Conservation (phyloP, 2,113 vertebrate species). For the Opisthocomus hoazin region DNA sequence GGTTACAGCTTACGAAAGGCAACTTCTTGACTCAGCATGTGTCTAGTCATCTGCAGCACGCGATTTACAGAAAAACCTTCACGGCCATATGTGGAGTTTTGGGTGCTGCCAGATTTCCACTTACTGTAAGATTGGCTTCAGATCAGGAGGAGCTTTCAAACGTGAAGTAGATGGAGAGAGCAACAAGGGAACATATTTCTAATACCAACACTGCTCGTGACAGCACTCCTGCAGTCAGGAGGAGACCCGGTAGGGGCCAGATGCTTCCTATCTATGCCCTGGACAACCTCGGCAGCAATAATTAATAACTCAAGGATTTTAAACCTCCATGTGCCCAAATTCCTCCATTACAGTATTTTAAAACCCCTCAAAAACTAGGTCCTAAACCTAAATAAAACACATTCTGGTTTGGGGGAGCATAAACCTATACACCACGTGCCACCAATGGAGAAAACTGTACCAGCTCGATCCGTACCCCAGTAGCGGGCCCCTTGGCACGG, state of each 20-base stretch:
- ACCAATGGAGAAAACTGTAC: neutral
- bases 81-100: neutral
- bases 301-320: conserved; percentile 7
- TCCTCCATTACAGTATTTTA: neutral
- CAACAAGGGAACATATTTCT: neutral
- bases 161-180: neutral
- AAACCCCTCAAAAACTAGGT: neutral
- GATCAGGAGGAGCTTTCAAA: neutral
- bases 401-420: neutral
- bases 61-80: neutral
- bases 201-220: neutral
- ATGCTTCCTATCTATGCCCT: neutral
- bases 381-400: neutral
- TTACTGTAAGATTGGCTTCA: neutral
- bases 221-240: neutral
- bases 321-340: neutral
- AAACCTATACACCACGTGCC: neutral
- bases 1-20: conserved; percentile 9
- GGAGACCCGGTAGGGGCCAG: neutral
- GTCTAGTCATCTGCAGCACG: neutral
- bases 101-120: neutral
- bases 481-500: neutral
- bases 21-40: neutral
- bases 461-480: accelerated
- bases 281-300: neutral